Percentiles rank a stretch among this genome's conserved stretches.
Evolutionary conservation across 2,797 vertebrate species (phyloP).

Genomic region (Hylomyscus alleni): DNA sequence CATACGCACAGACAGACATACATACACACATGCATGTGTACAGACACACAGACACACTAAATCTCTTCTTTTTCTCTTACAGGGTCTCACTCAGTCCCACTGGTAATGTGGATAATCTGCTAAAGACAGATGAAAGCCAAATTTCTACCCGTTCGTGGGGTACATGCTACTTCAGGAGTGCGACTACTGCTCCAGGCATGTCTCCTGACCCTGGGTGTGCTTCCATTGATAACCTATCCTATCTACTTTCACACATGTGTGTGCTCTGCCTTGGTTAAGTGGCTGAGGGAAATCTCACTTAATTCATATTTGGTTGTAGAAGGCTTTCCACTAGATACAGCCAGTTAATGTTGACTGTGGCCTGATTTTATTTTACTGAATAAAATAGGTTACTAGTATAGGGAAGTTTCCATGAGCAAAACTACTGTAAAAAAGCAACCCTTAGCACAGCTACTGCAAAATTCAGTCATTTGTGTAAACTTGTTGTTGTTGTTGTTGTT

Average conservation of each 20-base stretch:
- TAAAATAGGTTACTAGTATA: no score
- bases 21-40: no score
- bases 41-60: not conserved
- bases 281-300: not conserved
- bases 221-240: not conserved
- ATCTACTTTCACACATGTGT: not conserved
- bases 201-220: not conserved
- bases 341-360: not conserved
- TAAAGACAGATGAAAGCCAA: not conserved
- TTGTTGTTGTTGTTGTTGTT: no score
- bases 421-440: not conserved
- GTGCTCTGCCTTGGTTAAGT: not conserved
- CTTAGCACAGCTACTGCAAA: not conserved
- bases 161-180: not conserved
- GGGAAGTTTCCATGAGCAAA: not conserved
- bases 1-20: no score
- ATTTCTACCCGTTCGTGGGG: not conserved
- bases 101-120: not conserved
- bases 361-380: not conserved
- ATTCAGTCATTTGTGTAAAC: not conserved
- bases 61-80: not conserved
- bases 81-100: no score
- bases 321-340: not conserved
- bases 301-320: not conserved
- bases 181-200: not conserved